Evolutionary conservation across 2,888 invertebrate genomes (phyloP).

Genomic region (Protonemura montana): DNA sequence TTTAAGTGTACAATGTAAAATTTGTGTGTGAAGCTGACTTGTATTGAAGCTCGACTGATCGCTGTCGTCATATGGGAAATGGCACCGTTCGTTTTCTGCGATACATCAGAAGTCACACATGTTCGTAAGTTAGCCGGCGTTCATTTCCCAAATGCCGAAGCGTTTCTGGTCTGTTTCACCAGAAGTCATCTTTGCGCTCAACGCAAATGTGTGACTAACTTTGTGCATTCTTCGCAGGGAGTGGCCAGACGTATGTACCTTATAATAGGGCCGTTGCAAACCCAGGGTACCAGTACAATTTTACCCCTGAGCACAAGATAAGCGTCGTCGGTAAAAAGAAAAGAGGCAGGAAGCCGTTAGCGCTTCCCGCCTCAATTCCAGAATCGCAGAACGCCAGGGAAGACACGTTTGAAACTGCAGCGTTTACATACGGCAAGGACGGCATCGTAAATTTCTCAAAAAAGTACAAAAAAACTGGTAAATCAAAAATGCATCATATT

Average conservation of each 20-base stretch:
- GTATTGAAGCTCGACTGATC: not conserved
- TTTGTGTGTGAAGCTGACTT: not conserved
- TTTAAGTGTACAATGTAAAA: no score
- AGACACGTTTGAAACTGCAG: not conserved
- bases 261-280: not conserved
- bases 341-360: not conserved
- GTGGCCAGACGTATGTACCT: not conserved
- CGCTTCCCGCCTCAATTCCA: no score
- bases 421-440: not conserved
- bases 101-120: not conserved
- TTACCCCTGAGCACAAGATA: not conserved
- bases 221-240: conserved; percentile 5
- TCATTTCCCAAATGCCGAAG: not conserved
- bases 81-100: not conserved
- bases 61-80: not conserved
- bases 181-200: not conserved
- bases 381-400: no score
- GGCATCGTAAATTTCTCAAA: not conserved
- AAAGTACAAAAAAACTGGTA: not conserved
- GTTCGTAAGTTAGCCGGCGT: not conserved
- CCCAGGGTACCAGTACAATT: not conserved
- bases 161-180: not conserved
- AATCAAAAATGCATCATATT: no score
- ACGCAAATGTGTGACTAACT: not conserved
- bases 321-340: not conserved